These are phyloP conservation scores for Formica exsecta DNA, from an alignment of 1,140 invertebrate genomes.

Conservation along the genomic window DNA sequence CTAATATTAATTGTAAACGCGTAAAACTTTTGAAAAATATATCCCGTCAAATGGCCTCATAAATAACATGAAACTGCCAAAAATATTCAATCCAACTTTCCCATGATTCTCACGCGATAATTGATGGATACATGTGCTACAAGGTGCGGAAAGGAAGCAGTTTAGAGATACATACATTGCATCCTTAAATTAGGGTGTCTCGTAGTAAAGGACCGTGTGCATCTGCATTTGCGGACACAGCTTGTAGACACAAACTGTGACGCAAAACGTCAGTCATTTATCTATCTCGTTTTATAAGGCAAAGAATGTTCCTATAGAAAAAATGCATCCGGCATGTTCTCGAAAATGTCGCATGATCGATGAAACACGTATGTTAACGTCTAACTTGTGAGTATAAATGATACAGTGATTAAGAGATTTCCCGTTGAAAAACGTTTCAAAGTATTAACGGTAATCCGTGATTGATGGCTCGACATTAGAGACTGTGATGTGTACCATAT, in stretches of 20 bases:
- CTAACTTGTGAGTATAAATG: not conserved
- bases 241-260: not conserved
- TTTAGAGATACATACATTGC: constrained; percentile 17
- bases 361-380: constrained; percentile 56
- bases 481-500: not conserved
- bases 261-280: constrained; percentile 32
- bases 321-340: constrained; percentile 22
- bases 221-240: constrained; percentile 36
- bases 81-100: constrained; percentile 3
- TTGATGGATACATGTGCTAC: constrained; percentile 43
- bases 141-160: constrained; percentile 22
- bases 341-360: constrained; percentile 39
- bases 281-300: constrained; percentile 32
- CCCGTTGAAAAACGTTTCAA: not conserved
- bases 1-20: not conserved
- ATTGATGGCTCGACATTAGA: constrained; percentile 21
- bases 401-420: not conserved
- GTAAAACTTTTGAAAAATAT: not conserved
- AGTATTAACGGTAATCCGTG: constrained; percentile 5
- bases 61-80: not conserved
- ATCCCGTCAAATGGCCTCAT: not conserved
- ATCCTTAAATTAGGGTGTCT: constrained; percentile 36
- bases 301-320: not conserved
- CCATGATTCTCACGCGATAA: constrained; percentile 35
- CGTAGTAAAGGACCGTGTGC: constrained; percentile 26